A percentile compares a stretch with the other conserved stretches of the same genome.
Conservation (phyloP, 2,888 invertebrate genomes). For the Gymnoscelis rufifasciata region DNA sequence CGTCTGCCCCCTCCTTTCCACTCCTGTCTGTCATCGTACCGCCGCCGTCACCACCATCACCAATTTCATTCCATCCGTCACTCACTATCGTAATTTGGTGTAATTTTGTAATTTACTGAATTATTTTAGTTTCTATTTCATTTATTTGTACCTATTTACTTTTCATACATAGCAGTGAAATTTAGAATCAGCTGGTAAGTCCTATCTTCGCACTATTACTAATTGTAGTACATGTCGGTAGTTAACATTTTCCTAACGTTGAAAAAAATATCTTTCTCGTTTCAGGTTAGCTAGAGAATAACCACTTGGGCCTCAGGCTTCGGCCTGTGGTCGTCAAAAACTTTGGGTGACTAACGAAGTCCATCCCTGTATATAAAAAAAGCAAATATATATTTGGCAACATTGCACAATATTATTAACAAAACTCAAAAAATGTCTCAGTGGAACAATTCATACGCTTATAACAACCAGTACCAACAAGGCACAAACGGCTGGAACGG, state of each 20-base stretch:
- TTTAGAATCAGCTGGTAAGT: constrained; percentile 53
- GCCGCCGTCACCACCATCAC: constrained; percentile 31
- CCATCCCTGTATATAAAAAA: constrained; percentile 31
- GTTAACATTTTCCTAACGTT: constrained; percentile 13
- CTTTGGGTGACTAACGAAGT: constrained; percentile 19
- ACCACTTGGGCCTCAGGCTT: constrained; percentile 58
- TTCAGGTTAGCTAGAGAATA: constrained; percentile 44
- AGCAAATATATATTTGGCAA: constrained; percentile 29
- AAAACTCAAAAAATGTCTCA: constrained; percentile 56
- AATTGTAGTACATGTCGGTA: constrained; percentile 51
- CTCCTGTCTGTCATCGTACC: constrained; percentile 34
- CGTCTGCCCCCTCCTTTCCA: constrained; percentile 10
- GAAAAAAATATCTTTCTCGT: constrained; percentile 24
- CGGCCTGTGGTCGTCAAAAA: constrained; percentile 62
- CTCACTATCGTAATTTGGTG: constrained; percentile 52
- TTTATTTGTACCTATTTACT: constrained; percentile 47
- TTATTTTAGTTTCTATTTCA: constrained; percentile 63
- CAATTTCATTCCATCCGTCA: constrained; percentile 42
- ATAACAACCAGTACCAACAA: constrained; percentile 65
- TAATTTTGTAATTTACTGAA: constrained; percentile 59
- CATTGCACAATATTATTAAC: constrained; percentile 44
- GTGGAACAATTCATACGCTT: constrained; percentile 68
- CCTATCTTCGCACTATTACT: constrained; percentile 11
- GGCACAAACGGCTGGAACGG: constrained; percentile 53
- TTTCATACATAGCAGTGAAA: constrained; percentile 32